Conservation (phyloP, 2,888 invertebrate species). For the Drosophila suboccidentalis region DNA sequence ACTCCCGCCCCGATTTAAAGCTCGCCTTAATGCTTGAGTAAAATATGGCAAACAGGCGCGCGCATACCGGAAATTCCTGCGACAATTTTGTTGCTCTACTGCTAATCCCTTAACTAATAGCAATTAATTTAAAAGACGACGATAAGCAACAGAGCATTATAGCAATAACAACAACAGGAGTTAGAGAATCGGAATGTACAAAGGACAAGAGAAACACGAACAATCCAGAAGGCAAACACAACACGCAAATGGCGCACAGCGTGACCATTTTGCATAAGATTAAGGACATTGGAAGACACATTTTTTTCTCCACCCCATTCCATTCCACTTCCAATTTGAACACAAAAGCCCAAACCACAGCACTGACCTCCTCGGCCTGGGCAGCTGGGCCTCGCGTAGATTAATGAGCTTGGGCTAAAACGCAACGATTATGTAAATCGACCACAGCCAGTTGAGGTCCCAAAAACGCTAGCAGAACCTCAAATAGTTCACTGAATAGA, state of each 20-base stretch:
- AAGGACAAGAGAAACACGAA: slow-evolving; percentile 36
- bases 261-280: slow-evolving; percentile 80
- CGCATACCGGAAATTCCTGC: slow-evolving; percentile 82
- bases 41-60: slow-evolving; percentile 73
- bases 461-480: slow-evolving; percentile 26
- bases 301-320: slow-evolving; percentile 32
- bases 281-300: slow-evolving; percentile 76
- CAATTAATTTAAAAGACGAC: slow-evolving; percentile 84
- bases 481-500: slow-evolving; percentile 29
- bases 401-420: slow-evolving; percentile 76
- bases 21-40: slow-evolving; percentile 52
- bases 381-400: slow-evolving; percentile 63
- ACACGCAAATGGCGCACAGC: slow-evolving; percentile 76
- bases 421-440: slow-evolving; percentile 79
- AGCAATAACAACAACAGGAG: slow-evolving; percentile 35
- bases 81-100: slow-evolving; percentile 77
- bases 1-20: background rate
- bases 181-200: slow-evolving; percentile 31
- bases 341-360: slow-evolving; percentile 7
- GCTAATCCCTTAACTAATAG: slow-evolving; percentile 83
- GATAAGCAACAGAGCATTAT: slow-evolving; percentile 73
- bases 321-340: background rate
- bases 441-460: slow-evolving; percentile 64
- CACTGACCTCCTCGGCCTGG: slow-evolving; percentile 21
- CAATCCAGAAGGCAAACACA: slow-evolving; percentile 44